phyloP scores from a whole-genome alignment of 1,140 invertebrate species.

The Achatina immaculata region DNA sequence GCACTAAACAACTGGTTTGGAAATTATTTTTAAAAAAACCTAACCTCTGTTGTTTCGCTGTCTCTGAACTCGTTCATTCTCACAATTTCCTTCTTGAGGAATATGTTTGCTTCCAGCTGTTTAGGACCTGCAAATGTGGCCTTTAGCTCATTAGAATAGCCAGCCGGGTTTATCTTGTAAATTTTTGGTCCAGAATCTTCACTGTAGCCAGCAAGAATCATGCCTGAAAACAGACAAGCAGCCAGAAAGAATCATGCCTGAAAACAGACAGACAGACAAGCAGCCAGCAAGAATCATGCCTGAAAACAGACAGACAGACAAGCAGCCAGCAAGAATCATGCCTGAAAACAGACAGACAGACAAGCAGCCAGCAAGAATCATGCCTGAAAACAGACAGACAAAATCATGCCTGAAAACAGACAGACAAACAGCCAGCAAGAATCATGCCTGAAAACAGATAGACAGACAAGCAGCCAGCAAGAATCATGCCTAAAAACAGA shows the following conservation, averaged over 20 bases:
- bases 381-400: too few species aligned
- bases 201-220: constrained; percentile 96
- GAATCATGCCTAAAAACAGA: background rate
- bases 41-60: constrained; percentile 85
- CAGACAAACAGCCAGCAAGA: too few species aligned
- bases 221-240: constrained; percentile 75
- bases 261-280: too few species aligned
- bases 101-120: constrained; percentile 95
- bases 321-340: too few species aligned
- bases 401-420: too few species aligned
- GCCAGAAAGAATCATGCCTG: too few species aligned
- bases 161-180: constrained; percentile 98
- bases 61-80: constrained; percentile 84
- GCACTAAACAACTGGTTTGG: too few species aligned
- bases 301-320: too few species aligned
- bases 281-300: too few species aligned
- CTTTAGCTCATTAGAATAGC: constrained; percentile 96
- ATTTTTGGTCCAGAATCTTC: constrained; percentile 88
- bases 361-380: too few species aligned
- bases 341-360: too few species aligned
- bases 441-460: background rate
- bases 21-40: too few species aligned
- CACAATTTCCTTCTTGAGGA: constrained; percentile 98
- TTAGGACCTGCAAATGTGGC: constrained; percentile 95
- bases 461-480: background rate